Evolutionary conservation across 1,140 invertebrate genomes (phyloP), one percentile per base, ranked within the genome.

Genomic region (Lepidurus apus): DNA sequence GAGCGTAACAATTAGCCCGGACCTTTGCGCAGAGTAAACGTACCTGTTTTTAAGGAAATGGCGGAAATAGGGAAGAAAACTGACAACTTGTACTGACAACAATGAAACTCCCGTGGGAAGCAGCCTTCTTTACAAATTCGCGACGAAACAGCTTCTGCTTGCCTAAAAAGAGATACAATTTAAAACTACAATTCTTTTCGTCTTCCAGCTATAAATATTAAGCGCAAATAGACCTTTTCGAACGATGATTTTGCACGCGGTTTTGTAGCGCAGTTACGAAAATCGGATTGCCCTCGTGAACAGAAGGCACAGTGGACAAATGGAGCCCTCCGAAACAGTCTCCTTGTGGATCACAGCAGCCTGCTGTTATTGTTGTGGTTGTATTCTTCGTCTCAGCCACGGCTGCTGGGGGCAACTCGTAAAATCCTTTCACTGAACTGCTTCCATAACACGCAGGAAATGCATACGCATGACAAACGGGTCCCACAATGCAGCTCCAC

Each of bases 361-460:
- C 53, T 65, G 53, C 53, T 65, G 53, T 21, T 65, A 65, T 65
- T 65, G 53, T 65, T 13, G 53, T 65, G 17, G 53, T 17, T 13
- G 17, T 21, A 65, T 65, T 21, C 53, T 65, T 65, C 5, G 17
- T 65, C 21, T 65, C 17, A 21, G 7, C 17, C 17, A 65, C n/a
- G 53, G 21, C 53, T 65, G 53, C 21, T 21, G 21, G 53, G 10
- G 53, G 53, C 13, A 65, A 21, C 53, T 65, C 53, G 21, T 65
- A 65, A 65, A 65, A 65, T 17, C 53, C 53, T 65, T 65, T 65
- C 53, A 65, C 53, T 13, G 53, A n/a, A 21, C 53, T 21, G 53
- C 53, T 65, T n/a, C 53, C 53, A n/a, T 65, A 21, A 21, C 53
- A 65, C 21, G 53, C 53, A 65, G 53, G 53, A 65, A 65, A 65